Conservation (phyloP, 2,888 invertebrate species). For the Mesorhabditis sp. region DNA sequence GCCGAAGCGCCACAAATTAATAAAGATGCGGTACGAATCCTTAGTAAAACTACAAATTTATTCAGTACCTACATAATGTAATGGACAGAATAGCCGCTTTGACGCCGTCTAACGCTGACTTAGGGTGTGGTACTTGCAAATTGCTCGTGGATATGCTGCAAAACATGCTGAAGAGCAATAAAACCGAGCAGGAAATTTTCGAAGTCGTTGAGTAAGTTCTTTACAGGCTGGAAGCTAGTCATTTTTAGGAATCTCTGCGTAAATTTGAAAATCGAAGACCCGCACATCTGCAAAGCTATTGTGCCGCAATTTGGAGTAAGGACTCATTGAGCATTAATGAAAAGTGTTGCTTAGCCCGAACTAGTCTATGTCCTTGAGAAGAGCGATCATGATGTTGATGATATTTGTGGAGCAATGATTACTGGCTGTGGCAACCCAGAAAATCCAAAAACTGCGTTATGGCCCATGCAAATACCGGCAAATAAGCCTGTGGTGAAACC, state of each 20-base stretch:
- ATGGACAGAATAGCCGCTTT: too few species aligned
- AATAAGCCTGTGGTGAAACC: conserved; percentile 42
- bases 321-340: neutral
- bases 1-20: too few species aligned
- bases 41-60: too few species aligned
- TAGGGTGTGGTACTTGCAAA: neutral
- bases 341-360: conserved; percentile 26
- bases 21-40: too few species aligned
- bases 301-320: conserved; percentile 14
- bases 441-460: conserved; percentile 35
- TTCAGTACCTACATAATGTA: too few species aligned
- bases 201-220: neutral
- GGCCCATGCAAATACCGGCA: conserved; percentile 43
- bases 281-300: conserved; percentile 39
- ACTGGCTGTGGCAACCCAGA: conserved; percentile 35
- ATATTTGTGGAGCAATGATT: conserved; percentile 45
- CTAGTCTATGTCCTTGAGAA: conserved; percentile 36
- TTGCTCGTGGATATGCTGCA: neutral
- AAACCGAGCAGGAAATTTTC: conserved; percentile 1
- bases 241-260: conserved; percentile 31
- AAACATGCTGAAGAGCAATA: neutral
- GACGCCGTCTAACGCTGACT: neutral
- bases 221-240: too few species aligned
- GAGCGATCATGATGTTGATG: conserved; percentile 33
- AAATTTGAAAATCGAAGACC: conserved; percentile 35